These are phyloP conservation scores for Rhagoletis zephyria DNA, from an alignment of 1,140 invertebrate species.

Conservation along the genomic window DNA sequence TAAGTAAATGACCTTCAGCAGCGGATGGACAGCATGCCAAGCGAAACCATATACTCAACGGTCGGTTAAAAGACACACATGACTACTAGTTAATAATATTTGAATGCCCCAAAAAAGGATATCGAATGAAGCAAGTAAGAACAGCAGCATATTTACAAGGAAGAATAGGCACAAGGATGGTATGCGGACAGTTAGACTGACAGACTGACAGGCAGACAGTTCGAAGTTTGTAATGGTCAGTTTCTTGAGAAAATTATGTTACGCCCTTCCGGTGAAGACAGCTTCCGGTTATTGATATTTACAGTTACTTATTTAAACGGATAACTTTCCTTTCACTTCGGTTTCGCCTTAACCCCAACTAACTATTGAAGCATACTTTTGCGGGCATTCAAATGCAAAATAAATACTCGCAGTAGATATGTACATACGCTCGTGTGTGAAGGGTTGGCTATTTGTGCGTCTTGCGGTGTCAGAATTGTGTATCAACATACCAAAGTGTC, in stretches of 20 bases:
- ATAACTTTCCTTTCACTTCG: neutral
- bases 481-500: slow-evolving; percentile 3
- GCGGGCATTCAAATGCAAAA: neutral
- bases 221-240: slow-evolving; percentile 50
- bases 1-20: slow-evolving; percentile 48
- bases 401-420: neutral
- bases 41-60: neutral
- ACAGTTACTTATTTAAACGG: slow-evolving; percentile 46
- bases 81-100: neutral
- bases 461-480: neutral
- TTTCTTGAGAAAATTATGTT: slow-evolving; percentile 49
- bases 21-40: neutral
- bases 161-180: neutral
- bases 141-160: no score
- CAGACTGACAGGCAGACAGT: slow-evolving; percentile 26
- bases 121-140: neutral
- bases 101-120: neutral
- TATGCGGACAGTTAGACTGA: neutral
- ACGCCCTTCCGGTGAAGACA: slow-evolving; percentile 42
- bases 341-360: neutral
- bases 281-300: slow-evolving; percentile 51
- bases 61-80: neutral
- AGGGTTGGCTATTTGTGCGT: neutral
- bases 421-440: neutral
- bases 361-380: neutral